A percentile compares a stretch with the other conserved stretches of the same genome.
These are phyloP conservation scores for Meriones unguiculatus DNA, from an alignment of 2,113 vertebrate species.

Conservation along the genomic window DNA sequence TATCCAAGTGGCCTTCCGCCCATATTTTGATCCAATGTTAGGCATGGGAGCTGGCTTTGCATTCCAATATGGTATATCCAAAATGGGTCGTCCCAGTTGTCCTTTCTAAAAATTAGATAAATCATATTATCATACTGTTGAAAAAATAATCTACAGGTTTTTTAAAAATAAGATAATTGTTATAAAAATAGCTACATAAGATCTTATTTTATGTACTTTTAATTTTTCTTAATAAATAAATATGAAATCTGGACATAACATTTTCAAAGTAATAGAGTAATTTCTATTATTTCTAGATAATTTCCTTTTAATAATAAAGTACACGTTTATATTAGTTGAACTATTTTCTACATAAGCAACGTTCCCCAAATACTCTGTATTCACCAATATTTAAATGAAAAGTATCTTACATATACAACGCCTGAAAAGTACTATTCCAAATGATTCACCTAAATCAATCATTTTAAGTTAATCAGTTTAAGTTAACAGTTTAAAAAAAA, in stretches of 20 bases:
- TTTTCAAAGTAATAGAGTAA: conserved; percentile 8
- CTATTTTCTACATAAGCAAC: conserved; percentile 7
- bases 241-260: background rate
- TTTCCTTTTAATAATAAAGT: background rate
- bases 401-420: background rate
- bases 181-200: conserved; percentile 32
- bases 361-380: conserved; percentile 4
- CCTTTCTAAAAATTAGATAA: conserved; percentile 92
- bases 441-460: background rate
- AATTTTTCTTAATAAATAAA: conserved; percentile 36
- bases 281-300: conserved; percentile 12
- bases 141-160: conserved; percentile 3
- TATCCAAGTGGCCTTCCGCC: conserved; percentile 98
- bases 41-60: conserved; percentile 98
- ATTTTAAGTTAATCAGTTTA: background rate
- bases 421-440: conserved; percentile 1
- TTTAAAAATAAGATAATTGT: background rate
- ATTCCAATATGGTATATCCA: conserved; percentile 99
- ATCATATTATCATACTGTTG: conserved; percentile 49
- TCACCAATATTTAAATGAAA: conserved; percentile 49
- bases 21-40: conserved; percentile 98
- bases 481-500: background rate
- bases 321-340: background rate
- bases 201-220: conserved; percentile 38
- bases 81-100: conserved; percentile 96